Base-by-base conservation (phyloP, 1,140 invertebrate species). In the Dendroctonus valens region DNA sequence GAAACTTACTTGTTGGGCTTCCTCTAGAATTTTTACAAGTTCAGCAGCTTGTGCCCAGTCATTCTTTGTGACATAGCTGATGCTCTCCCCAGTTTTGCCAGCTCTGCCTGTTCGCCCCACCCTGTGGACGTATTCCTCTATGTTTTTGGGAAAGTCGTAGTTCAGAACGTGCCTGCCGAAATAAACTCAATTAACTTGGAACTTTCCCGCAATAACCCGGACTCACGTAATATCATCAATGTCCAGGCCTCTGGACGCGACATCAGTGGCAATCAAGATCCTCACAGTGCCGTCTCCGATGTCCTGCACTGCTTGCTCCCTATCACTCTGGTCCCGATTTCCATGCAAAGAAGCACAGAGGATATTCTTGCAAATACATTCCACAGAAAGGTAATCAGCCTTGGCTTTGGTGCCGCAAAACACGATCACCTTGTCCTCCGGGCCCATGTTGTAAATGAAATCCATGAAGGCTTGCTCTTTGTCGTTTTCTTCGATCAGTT, bases 241-340 rank as follows among this genome's bases (percentile, higher is more conserved):
- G 78, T 98, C 94, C 51, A 97, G 85, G 39, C 95, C 94, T 70
- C 94, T 82, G 39, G 92, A 93, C 0, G 93, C 94, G 12, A 97
- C 90, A 84, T 97, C 95, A n/a, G 95, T 97, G 5, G 94, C 94
- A 15, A 97, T 85, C n/a, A 97, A 81, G 69, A 97, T 92, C 41
- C 83, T 83, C 0, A 91, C 89, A 6, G 79, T 75, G 0, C 93
- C 92, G 64, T 81, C 82, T 73, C 89, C 89, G 63, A 97, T 87
- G 70, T 95, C 92, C 41, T 86, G 84, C 7, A 97, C 79, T 7
- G 94, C 92, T 77, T 87, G 87, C 77, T 97, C 94, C 51, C 94
- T 81, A 74, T 97, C 94, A 71, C 65, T 75, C 70, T 97, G 94
- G 48, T 95, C 93, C 62, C 92, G 84, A 73, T 91, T 90, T n/a